Evolutionary conservation across 2,113 vertebrate genomes (phyloP), one percentile per base, ranked within the genome.

Genomic region (Condylura cristata): DNA sequence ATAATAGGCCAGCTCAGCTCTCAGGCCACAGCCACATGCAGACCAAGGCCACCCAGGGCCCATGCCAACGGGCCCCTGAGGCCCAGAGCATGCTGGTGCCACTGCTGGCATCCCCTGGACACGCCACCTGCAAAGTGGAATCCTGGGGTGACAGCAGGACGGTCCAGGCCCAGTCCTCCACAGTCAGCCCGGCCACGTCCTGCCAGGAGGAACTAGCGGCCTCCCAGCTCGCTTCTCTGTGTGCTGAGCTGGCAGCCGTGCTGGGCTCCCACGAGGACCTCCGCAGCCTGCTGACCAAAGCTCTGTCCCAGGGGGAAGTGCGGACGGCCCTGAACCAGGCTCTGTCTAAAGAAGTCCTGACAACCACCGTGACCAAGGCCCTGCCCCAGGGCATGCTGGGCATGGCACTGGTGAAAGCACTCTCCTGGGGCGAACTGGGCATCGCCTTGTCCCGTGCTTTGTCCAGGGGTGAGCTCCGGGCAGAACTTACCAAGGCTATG

Each of bases 261-360:
- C 86, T 96, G 84, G 66, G 74, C 16, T 95, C 96, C 44, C 93
- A 93, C 30, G 94, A 97, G 48, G 95, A 96, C 16, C 85, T 96
- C 32, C 56, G 72, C 0, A 1, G 53, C 12, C 61, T 96, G 58
- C 56, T 97, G 81, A 58, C 56, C 5, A 96, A 90, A 70, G 91
- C 86, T 8, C 75, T 97, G 22, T 89, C 95, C 1, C 97, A 96
- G 61, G 89, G 84, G 0, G 95, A 97, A 20, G 89, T 94, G 24
- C 72, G 72, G 61, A 56, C 93, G 0, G 80, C 76, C 4, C 28
- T 96, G 86, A 90, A 44, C 87, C 96, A 96, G 72, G 96, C 90
- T 1, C 63, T 97, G 65, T 91, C 96, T 75, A 95, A 88, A 46
- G 95, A 97, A 70, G 86, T 86, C 12, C 58, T 93, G 39, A 93